These are phyloP conservation scores for Triplophysa rosa DNA, from an alignment of 2,113 vertebrate genomes.

Conservation along the genomic window DNA sequence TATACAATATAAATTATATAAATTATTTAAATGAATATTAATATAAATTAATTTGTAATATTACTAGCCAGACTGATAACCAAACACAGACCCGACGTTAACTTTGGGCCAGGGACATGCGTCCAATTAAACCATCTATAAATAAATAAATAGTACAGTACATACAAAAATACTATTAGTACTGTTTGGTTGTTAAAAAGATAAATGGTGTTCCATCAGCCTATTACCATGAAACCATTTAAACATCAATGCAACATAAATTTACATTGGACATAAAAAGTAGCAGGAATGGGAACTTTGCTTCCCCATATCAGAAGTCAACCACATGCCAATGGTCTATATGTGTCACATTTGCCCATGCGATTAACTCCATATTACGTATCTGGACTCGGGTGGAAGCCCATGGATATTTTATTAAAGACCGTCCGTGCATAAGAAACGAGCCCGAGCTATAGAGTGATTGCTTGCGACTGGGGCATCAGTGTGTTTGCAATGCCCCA, in stretches of 20 bases:
- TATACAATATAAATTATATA: no score
- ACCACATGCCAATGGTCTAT: neutral
- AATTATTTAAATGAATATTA: no score
- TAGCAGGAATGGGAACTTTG: neutral
- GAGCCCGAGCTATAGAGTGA: conserved; percentile 56
- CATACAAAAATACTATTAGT: no score
- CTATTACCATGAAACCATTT: neutral
- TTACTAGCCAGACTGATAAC: no score
- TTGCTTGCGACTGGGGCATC: conserved; percentile 72
- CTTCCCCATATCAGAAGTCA: neutral
- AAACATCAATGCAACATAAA: no score
- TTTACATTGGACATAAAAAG: neutral
- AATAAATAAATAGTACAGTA: no score
- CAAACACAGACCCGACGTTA: no score
- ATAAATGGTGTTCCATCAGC: neutral
- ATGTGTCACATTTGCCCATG: conserved; percentile 24
- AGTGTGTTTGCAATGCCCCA: conserved; percentile 75
- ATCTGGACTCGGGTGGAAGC: conserved; percentile 60
- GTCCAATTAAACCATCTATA: no score
- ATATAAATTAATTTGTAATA: no score
- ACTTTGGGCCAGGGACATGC: no score
- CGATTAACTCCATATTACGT: conserved; percentile 64
- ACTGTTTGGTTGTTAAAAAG: neutral
- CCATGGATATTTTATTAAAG: conserved; percentile 70
- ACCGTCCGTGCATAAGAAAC: conserved; percentile 64